Evolutionary conservation across 2,797 vertebrate species (phyloP), one percentile per base, ranked within the genome.

Genomic region (Liparis tanakae): DNA sequence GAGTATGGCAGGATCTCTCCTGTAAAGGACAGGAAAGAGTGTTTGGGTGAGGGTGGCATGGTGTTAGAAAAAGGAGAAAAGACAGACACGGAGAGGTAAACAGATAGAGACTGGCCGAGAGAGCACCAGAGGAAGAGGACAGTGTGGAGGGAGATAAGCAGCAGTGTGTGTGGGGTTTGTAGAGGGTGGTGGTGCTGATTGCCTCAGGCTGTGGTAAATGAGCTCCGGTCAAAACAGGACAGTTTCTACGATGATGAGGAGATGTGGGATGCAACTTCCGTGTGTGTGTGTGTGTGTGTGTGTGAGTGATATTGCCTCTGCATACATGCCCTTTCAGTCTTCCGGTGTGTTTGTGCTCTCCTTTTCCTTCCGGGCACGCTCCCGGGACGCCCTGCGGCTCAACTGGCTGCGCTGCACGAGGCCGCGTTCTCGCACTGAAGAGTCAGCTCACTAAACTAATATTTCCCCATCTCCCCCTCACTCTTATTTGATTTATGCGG

Each of bases 151-250:
- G 53, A 69, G 64, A 83, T 82, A 70, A 80, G 79, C 54, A 61
- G 62, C 0, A 10, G 34, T 36, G 71, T 63, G 54, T 53, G 79
- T 17, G n/a, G 22, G 17, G 63, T 17, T 41, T 10, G 65, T 34
- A 46, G 8, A 14, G 44, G 17, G 17, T 53, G 25, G 48, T 9
- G 55, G 58, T 66, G 80, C 71, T 69, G 66, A 85, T 82, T 64
- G 80, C 81, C 81, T 73, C 53, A 48, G 84, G 86, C 78, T 66
- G 60, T 58, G 56, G 68, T 82, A 82, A 89, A 88, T 90, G 78
- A 84, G 80, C 75, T 83, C 66, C 37, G 57, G 79, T 87, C 78
- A 85, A 85, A 88, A 82, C 78, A 80, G 69, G 81, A 81, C 80
- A 75, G 74, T 54, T 78, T 33, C 50, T 74, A 68, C 1, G 15